Conservation (phyloP, 2,888 invertebrate genomes). For the Papilio protenor region DNA sequence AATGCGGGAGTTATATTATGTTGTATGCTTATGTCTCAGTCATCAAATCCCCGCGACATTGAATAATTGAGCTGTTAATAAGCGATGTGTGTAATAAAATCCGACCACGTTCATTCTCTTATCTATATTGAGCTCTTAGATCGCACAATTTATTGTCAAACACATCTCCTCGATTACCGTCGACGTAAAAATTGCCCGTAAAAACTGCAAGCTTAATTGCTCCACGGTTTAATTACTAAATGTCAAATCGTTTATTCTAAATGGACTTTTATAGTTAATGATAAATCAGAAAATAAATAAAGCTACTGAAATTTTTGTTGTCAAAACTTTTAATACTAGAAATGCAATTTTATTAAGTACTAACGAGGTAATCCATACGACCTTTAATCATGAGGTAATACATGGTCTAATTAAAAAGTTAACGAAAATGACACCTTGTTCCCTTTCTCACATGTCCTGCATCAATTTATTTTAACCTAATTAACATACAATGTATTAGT, state of each 20-base stretch:
- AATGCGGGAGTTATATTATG: constrained; percentile 2
- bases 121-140: constrained; percentile 54
- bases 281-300: not conserved
- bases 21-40: constrained; percentile 13
- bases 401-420: not conserved
- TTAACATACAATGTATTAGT: constrained; percentile 81
- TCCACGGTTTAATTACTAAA: constrained; percentile 52
- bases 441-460: constrained; percentile 44
- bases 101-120: constrained; percentile 49
- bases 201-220: constrained; percentile 49
- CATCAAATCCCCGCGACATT: constrained; percentile 50
- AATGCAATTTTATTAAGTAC: not conserved
- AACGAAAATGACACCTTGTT: too few relatives aligned
- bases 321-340: too few relatives aligned
- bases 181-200: constrained; percentile 47
- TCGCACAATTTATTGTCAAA: constrained; percentile 51
- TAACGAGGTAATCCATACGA: not conserved
- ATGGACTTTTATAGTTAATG: constrained; percentile 6
- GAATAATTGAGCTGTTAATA: constrained; percentile 57
- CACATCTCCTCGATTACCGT: constrained; percentile 51
- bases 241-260: not conserved
- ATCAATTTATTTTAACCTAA: constrained; percentile 45
- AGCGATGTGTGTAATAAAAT: constrained; percentile 50
- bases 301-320: not conserved
- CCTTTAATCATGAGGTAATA: not conserved